A percentile compares a stretch with the other conserved stretches of the same genome.
phyloP scores from a whole-genome alignment of 2,797 vertebrate species.

The Hippoglossus hippoglossus region DNA sequence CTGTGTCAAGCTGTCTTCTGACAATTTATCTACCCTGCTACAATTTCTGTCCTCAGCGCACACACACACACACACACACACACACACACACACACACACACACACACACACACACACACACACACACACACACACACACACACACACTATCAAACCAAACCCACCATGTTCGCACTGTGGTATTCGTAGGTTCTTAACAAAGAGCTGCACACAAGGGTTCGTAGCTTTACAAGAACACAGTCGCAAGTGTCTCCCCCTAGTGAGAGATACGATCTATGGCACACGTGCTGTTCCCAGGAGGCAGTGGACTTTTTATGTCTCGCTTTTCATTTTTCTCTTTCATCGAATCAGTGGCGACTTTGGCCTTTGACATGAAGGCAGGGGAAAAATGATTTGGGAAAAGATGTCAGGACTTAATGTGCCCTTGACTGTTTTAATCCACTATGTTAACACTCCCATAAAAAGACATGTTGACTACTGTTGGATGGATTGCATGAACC shows the following conservation, averaged over 20 bases:
- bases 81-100: conserved; percentile 12
- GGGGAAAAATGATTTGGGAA: not conserved
- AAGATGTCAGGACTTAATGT: not conserved
- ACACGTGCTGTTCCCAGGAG: conserved; percentile 1
- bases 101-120: not conserved
- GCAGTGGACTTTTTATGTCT: not conserved
- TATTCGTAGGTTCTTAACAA: conserved; percentile 38
- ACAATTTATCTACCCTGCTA: conserved; percentile 20
- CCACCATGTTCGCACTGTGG: conserved; percentile 18
- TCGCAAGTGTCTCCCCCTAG: conserved; percentile 34
- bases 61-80: conserved; percentile 2
- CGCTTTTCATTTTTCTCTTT: not conserved
- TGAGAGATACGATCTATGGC: conserved; percentile 14
- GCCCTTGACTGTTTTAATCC: not conserved
- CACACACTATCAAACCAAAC: conserved; percentile 26
- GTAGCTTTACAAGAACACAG: conserved; percentile 16
- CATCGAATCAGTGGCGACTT: not conserved
- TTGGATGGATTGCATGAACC: not conserved
- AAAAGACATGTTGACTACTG: not conserved
- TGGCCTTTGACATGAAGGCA: not conserved
- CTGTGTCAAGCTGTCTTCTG: conserved; percentile 51
- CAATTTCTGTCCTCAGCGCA: conserved; percentile 3
- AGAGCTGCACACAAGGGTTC: conserved; percentile 29
- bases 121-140: conserved; percentile 17
- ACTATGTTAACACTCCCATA: not conserved